Conservation (phyloP, 2,888 invertebrate genomes). For the Andrena dorsata region DNA sequence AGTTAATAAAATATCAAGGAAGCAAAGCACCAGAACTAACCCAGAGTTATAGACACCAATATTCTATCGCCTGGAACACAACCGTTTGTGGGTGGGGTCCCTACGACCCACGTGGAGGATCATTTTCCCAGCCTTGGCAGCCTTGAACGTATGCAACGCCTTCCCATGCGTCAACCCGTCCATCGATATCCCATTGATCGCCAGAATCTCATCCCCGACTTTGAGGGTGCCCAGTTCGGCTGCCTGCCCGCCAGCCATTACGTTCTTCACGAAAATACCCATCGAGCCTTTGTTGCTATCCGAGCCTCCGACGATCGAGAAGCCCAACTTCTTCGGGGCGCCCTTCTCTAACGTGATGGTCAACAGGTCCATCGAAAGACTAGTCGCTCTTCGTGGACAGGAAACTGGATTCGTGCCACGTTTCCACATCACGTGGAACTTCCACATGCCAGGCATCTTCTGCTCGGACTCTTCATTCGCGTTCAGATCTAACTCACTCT, state of each 20-base stretch:
- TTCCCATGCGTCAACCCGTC: constrained; percentile 87
- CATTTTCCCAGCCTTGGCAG: constrained; percentile 87
- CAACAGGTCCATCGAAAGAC: constrained; percentile 78
- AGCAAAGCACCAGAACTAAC: constrained; percentile 77
- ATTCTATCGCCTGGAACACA: constrained; percentile 66
- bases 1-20: constrained; percentile 61
- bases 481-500: constrained; percentile 44
- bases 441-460: constrained; percentile 85
- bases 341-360: constrained; percentile 87
- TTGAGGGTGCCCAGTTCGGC: constrained; percentile 87
- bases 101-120: constrained; percentile 86
- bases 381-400: constrained; percentile 73
- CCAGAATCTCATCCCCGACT: constrained; percentile 88
- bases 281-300: constrained; percentile 88
- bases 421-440: constrained; percentile 83
- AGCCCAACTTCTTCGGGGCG: constrained; percentile 87
- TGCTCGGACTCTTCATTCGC: constrained; percentile 47
- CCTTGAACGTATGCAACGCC: constrained; percentile 87
- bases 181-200: constrained; percentile 87
- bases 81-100: constrained; percentile 83
- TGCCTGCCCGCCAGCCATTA: constrained; percentile 88
- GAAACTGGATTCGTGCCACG: constrained; percentile 68
- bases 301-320: constrained; percentile 88
- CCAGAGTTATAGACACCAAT: constrained; percentile 65
- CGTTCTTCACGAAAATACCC: constrained; percentile 88